phyloP scores from a whole-genome alignment of 2,113 vertebrate genomes.

The Rhea pennata region DNA sequence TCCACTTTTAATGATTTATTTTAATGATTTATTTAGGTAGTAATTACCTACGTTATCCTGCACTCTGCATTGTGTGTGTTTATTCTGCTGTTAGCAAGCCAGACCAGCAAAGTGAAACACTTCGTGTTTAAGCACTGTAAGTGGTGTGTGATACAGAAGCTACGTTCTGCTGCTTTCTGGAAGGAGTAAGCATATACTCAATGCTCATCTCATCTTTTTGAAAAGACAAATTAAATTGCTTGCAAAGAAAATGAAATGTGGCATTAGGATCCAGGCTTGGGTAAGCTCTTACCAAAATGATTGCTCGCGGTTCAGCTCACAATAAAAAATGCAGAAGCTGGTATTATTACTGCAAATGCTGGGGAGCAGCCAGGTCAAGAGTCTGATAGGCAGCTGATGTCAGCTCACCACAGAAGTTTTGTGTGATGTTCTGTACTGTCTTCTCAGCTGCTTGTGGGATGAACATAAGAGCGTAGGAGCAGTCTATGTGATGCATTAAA shows the following conservation, averaged over 20 bases:
- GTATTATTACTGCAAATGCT: background rate
- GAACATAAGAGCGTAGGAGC: conserved; percentile 38
- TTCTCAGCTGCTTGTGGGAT: conserved; percentile 27
- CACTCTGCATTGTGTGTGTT: rapidly evolving
- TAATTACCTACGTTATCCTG: background rate
- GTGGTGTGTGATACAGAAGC: rapidly evolving
- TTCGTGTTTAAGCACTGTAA: background rate
- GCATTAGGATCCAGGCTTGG: background rate
- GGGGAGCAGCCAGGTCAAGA: conserved; percentile 33
- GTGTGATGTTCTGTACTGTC: background rate
- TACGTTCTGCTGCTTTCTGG: background rate
- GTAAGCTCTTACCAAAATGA: background rate
- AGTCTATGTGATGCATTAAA: background rate
- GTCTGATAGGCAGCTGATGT: conserved; percentile 10
- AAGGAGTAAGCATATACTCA: background rate
- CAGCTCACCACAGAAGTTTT: background rate
- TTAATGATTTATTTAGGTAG: background rate
- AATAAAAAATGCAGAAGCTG: background rate
- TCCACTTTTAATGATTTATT: background rate
- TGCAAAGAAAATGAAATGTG: background rate
- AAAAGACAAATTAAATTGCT: background rate
- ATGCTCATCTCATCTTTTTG: background rate
- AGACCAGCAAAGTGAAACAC: background rate
- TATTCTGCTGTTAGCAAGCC: background rate
- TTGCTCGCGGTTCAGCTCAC: background rate